phyloP scores from a whole-genome alignment of 2,888 invertebrate species.

The Dorcus hopei region DNA sequence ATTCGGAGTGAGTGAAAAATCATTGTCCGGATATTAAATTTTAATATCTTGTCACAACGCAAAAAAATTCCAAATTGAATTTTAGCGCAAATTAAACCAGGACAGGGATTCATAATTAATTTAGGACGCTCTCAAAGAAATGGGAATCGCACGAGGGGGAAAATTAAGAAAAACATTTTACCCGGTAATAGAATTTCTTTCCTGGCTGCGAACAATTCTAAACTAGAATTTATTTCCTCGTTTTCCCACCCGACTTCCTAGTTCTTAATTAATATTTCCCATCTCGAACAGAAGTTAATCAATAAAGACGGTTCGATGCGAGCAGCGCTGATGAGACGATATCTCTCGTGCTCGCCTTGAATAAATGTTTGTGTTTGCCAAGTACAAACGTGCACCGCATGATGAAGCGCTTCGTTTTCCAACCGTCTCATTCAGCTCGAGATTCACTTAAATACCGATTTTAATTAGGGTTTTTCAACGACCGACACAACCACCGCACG shows the following conservation, averaged over 20 bases:
- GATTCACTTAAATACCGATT: no score
- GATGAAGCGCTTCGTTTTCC: no score
- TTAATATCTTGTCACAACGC: not conserved
- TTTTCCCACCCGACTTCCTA: not conserved
- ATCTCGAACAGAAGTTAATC: no score
- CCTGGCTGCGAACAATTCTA: not conserved
- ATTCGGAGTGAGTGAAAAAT: not conserved
- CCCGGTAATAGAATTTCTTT: constrained; percentile 1
- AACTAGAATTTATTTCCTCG: no score
- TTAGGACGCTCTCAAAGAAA: not conserved
- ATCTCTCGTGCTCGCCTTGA: no score
- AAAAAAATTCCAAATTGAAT: not conserved
- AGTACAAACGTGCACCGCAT: no score
- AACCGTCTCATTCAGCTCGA: no score
- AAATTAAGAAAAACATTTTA: constrained; percentile 4
- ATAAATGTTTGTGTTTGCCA: no score
- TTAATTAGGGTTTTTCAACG: no score
- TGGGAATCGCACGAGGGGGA: not conserved
- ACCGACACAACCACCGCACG: no score
- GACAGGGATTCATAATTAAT: not conserved
- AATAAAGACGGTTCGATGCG: no score
- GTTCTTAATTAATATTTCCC: not conserved
- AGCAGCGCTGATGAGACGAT: no score
- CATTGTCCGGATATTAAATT: not conserved
- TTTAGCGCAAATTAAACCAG: not conserved